Base-by-base conservation (phyloP, 2,797 vertebrate species). In the Sebastes flavidus region DNA sequence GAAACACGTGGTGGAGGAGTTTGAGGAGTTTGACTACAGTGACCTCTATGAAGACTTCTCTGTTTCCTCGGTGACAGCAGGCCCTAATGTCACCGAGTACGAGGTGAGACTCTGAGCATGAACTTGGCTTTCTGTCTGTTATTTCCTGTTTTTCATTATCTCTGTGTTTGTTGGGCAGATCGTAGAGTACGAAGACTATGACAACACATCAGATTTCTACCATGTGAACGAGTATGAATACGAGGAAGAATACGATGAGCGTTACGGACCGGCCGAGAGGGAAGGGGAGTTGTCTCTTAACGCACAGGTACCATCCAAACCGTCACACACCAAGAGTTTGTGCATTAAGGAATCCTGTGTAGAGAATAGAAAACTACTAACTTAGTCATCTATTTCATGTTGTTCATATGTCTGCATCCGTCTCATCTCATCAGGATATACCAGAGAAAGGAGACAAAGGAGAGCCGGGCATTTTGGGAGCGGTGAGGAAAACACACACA, bases 371-470 rank as follows among this genome's bases (percentile, higher is more conserved):
- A 55, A 72, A 52, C 4, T 4, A 11, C 4, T 3, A 7, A 6
- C 11, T 4, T n/a, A 16, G 18, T 68, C 27, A 20, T 55, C 11
- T 46, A 2, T n/a, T 59, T 36, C n/a, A 70, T 20, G 6, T n/a
- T 54, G 8, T 25, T 60, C 6, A 1, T n/a, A 4, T 66, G 18
- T 67, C 11, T 71, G 11, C 46, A 2, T 78, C n/a, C 4, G 11
- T 59, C 42, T 75, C 20, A 60, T 80, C 9, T 79, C 6, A 0
- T 80, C 24, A 94, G 94, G 58, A 93, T 70, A 4, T 91, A 22
- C 92, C 92, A 32, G 93, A 95, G 81, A 97, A 97, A 88, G 97
- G 97, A 62, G 61, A 96, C 14, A 98, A 97, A 83, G 97, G 97
- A 16, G 97, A 97, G 9, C 96, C 95, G 0, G 94, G 90, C 0